Evolutionary conservation across 2,888 invertebrate species (phyloP).

Genomic region (Cheilosia grossa): DNA sequence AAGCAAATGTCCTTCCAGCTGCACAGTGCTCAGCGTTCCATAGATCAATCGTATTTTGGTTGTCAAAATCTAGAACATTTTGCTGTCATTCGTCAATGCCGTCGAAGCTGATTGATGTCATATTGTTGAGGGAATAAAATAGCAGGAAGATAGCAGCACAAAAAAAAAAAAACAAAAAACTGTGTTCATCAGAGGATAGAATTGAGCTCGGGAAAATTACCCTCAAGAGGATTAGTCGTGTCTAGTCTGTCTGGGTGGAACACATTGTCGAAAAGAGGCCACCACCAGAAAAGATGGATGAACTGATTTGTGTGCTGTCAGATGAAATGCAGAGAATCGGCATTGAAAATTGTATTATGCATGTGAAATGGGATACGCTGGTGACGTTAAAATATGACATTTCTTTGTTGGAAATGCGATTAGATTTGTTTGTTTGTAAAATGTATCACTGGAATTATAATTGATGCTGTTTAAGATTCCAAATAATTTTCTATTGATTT

Average conservation of each 20-base stretch:
- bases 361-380: constrained; percentile 26
- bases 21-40: neutral
- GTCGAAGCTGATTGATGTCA: constrained; percentile 56
- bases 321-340: constrained; percentile 20
- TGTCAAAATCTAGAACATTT: constrained; percentile 53
- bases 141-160: neutral
- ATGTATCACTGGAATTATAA: neutral
- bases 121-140: constrained; percentile 23
- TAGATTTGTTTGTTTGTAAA: neutral
- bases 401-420: constrained; percentile 3
- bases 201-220: constrained; percentile 1
- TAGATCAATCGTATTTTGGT: constrained; percentile 23
- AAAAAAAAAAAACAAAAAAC: constrained; percentile 13
- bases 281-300: constrained; percentile 33
- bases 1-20: neutral
- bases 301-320: constrained; percentile 48
- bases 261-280: constrained; percentile 11
- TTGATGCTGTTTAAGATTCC: neutral
- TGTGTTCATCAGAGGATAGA: neutral
- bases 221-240: neutral
- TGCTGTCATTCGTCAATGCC: constrained; percentile 49
- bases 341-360: constrained; percentile 34
- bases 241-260: constrained; percentile 6
- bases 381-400: constrained; percentile 7
- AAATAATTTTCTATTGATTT: no score